These are phyloP conservation scores for Chelon auratus DNA, from an alignment of 2,797 vertebrate genomes.

Conservation along the genomic window DNA sequence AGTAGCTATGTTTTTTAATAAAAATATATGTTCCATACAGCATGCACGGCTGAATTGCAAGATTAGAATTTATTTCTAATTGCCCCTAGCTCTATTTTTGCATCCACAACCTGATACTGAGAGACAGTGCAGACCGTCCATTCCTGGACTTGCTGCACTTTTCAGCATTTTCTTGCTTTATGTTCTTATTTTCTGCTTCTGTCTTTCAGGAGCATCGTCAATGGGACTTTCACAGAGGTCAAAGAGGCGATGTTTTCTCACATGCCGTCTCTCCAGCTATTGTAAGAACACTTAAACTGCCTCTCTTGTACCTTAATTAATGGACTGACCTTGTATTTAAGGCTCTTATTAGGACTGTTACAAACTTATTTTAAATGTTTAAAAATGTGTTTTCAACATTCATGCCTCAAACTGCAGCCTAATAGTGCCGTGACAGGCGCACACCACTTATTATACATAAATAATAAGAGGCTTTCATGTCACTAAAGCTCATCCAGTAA, in stretches of 20 bases:
- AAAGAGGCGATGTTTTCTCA: slow-evolving; percentile 97
- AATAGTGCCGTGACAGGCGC: background rate
- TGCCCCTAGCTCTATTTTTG: no score
- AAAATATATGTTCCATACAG: no score
- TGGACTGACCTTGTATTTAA: background rate
- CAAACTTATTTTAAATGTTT: background rate
- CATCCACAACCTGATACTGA: no score
- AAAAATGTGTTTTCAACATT: background rate
- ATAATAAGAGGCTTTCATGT: background rate
- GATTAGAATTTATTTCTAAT: no score
- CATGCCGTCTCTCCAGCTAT: slow-evolving; percentile 94
- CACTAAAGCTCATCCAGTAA: background rate
- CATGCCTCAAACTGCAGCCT: background rate
- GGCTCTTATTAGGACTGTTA: no score
- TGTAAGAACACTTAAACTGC: slow-evolving; percentile 87
- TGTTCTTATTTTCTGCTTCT: slow-evolving; percentile 3
- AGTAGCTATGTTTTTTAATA: slow-evolving; percentile 71
- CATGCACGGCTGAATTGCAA: no score
- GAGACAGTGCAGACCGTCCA: no score
- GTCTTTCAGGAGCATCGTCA: slow-evolving; percentile 92
- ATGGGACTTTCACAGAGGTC: slow-evolving; percentile 95
- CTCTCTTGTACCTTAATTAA: background rate
- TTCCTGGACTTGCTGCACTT: no score
- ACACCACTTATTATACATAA: background rate
- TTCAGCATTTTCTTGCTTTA: no score